Evolutionary conservation across 2,888 invertebrate genomes (phyloP).

Genomic region (Microplitis manilae): DNA sequence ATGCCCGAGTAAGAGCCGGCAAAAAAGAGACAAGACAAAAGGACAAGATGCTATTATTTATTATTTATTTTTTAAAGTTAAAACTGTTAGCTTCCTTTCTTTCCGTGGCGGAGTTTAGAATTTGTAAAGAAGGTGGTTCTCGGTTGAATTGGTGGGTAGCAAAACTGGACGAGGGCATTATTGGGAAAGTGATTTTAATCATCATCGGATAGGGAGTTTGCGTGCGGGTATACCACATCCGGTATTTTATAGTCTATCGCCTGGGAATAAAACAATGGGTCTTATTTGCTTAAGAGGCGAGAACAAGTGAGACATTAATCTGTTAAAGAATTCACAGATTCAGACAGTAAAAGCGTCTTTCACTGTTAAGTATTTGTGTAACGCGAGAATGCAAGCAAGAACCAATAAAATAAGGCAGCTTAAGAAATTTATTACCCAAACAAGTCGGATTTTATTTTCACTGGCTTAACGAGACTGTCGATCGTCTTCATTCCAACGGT

Average conservation of each 20-base stretch:
- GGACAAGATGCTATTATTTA: neutral
- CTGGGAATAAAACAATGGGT: slow-evolving; percentile 19
- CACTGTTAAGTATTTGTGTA: slow-evolving; percentile 1
- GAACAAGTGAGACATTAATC: slow-evolving; percentile 12
- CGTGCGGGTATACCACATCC: slow-evolving; percentile 46
- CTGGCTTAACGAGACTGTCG: slow-evolving; percentile 42
- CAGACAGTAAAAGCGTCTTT: neutral
- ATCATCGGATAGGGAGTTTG: slow-evolving; percentile 49
- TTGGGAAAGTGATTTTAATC: slow-evolving; percentile 62
- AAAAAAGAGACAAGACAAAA: slow-evolving; percentile 39
- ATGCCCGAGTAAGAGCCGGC: slow-evolving; percentile 23
- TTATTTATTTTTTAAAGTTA: neutral
- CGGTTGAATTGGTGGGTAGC: neutral
- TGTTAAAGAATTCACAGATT: neutral
- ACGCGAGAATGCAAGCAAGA: neutral
- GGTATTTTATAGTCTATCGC: slow-evolving; percentile 24
- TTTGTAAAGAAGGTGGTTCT: neutral
- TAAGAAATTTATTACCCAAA: slow-evolving; percentile 9
- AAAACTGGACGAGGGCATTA: slow-evolving; percentile 20
- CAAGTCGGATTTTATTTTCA: slow-evolving; percentile 29
- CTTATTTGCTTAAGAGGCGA: slow-evolving; percentile 22
- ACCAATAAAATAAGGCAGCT: neutral
- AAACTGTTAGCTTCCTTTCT: neutral
- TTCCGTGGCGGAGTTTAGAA: neutral
- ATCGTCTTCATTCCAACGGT: slow-evolving; percentile 41